These are phyloP conservation scores for Acronicta psi DNA, from an alignment of 2,888 invertebrate species.

Conservation along the genomic window DNA sequence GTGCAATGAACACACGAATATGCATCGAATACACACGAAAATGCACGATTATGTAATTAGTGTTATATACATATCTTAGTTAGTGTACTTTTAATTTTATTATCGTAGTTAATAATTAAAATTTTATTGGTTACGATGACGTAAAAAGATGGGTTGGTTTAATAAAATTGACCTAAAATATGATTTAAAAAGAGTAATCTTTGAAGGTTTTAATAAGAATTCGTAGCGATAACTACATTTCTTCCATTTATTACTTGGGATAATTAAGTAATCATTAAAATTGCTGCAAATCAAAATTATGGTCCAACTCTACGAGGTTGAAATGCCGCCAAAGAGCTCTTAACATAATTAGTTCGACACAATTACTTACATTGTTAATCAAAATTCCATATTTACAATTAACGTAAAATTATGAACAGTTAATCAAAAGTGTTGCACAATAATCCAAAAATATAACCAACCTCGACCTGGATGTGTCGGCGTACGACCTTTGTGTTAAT, in stretches of 20 bases:
- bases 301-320: background rate
- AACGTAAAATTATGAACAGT: conserved; percentile 47
- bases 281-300: too few species aligned
- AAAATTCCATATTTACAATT: conserved; percentile 30
- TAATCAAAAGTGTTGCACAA: conserved; percentile 77
- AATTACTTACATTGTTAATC: conserved; percentile 8
- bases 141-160: too few species aligned
- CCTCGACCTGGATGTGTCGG: conserved; percentile 80
- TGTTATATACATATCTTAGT: conserved; percentile 10
- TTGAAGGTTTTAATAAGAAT: too few species aligned
- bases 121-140: conserved; percentile 15
- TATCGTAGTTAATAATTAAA: conserved; percentile 23
- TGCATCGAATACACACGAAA: too few species aligned
- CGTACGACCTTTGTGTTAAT: conserved; percentile 58
- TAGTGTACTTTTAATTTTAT: conserved; percentile 23
- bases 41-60: conserved; percentile 13
- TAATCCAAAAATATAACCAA: conserved; percentile 75
- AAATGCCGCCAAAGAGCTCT: background rate
- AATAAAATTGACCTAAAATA: too few species aligned
- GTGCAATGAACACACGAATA: conserved; percentile 14
- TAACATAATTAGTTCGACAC: background rate
- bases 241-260: background rate
- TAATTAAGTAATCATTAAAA: background rate
- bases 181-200: too few species aligned
- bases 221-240: too few species aligned